phyloP scores from a whole-genome alignment of 2,888 invertebrate genomes.

The Rhagium mordax region DNA sequence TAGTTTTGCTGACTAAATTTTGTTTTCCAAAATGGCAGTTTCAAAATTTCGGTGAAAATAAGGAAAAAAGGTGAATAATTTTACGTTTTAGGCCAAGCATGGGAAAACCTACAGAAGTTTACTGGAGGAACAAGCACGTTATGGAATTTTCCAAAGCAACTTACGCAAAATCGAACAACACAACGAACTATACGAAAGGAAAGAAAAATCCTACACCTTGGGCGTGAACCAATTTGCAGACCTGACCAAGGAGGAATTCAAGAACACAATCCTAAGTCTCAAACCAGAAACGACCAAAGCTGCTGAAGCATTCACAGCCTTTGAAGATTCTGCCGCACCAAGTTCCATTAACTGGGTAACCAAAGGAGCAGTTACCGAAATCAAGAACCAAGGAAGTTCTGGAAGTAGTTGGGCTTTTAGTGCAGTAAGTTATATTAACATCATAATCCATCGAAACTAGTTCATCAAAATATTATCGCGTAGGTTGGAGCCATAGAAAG shows the following conservation, averaged over 20 bases:
- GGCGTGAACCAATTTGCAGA: slow-evolving; percentile 6
- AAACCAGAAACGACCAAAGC: not conserved
- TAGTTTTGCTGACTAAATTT: too few relatives aligned
- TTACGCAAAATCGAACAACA: slow-evolving; percentile 10
- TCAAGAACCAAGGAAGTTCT: slow-evolving; percentile 74
- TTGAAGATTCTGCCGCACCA: slow-evolving; percentile 62
- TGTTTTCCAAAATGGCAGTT: too few relatives aligned
- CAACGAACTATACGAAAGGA: not conserved
- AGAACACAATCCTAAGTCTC: not conserved
- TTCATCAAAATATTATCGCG: too few relatives aligned
- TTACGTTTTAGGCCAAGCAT: too few relatives aligned
- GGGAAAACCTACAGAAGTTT: slow-evolving; percentile 8
- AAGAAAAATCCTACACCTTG: not conserved
- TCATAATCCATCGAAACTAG: too few relatives aligned
- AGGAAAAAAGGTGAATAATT: too few relatives aligned
- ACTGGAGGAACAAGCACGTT: not conserved
- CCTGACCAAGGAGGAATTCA: not conserved
- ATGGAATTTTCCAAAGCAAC: not conserved
- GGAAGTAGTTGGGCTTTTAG: slow-evolving; percentile 80
- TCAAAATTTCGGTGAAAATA: too few relatives aligned
- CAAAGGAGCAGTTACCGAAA: slow-evolving; percentile 72
- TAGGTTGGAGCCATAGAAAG: slow-evolving; percentile 92
- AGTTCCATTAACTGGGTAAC: slow-evolving; percentile 71
- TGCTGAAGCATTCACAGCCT: too few relatives aligned
- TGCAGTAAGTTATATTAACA: slow-evolving; percentile 67